Conservation (phyloP, 1,140 invertebrate genomes). For the Cyrtorhinus lividipennis region DNA sequence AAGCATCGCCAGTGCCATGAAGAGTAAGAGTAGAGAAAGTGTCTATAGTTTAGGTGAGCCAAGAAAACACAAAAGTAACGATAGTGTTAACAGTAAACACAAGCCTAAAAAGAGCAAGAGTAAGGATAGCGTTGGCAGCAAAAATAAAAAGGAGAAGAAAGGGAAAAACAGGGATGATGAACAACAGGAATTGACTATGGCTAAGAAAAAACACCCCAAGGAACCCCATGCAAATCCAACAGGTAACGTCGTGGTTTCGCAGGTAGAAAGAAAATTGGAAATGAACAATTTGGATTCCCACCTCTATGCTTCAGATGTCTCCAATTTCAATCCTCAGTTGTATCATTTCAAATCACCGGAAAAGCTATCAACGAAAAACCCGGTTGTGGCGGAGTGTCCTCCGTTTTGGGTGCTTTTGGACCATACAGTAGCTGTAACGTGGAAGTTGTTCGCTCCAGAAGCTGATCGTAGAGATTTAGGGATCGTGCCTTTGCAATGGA, state of each 20-base stretch:
- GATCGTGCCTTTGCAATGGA: background rate
- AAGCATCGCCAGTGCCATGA: background rate
- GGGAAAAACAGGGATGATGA: background rate
- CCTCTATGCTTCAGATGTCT: background rate
- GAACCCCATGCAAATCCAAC: background rate
- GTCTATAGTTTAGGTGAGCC: background rate
- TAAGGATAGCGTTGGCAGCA: background rate
- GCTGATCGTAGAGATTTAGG: background rate
- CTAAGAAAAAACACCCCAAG: background rate
- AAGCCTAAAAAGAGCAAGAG: background rate
- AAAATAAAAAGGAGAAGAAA: background rate
- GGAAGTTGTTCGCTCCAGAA: background rate
- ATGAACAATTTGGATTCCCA: background rate
- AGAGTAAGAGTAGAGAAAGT: background rate
- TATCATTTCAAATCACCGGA: background rate
- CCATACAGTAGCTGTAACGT: background rate
- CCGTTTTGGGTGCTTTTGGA: conserved; percentile 1
- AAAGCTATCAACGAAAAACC: background rate
- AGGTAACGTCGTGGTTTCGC: background rate
- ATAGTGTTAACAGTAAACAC: background rate
- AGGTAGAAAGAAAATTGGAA: background rate
- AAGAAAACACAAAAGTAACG: background rate
- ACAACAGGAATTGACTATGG: background rate
- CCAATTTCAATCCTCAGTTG: background rate
- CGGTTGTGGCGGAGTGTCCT: background rate